phyloP scores from a whole-genome alignment of 1,140 invertebrate genomes.

The Mycetomoellerius zeteki region DNA sequence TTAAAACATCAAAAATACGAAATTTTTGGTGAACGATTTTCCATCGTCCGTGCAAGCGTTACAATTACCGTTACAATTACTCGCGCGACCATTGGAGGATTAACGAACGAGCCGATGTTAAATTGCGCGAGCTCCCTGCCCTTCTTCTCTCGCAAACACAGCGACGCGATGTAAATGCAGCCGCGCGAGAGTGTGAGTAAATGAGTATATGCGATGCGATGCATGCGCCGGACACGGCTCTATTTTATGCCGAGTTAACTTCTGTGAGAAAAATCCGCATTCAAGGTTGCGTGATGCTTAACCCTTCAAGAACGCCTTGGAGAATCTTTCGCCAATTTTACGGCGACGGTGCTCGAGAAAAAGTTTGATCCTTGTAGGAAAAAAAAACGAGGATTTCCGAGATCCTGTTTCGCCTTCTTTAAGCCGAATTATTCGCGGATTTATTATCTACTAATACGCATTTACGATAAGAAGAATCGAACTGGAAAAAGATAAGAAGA shows the following conservation, averaged over 20 bases:
- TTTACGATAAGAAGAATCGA: neutral
- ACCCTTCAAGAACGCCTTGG: slow-evolving; percentile 43
- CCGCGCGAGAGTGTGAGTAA: slow-evolving; percentile 46
- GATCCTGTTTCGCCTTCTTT: slow-evolving; percentile 13
- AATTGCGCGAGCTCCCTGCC: slow-evolving; percentile 61
- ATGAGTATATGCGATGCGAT: slow-evolving; percentile 59
- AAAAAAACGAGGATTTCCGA: slow-evolving; percentile 8
- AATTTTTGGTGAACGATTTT: slow-evolving; percentile 11
- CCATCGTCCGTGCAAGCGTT: slow-evolving; percentile 21
- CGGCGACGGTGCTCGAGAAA: slow-evolving; percentile 24
- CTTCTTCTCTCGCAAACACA: slow-evolving; percentile 67
- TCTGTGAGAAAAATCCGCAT: slow-evolving; percentile 61
- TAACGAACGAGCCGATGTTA: slow-evolving; percentile 75
- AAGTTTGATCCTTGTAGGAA: slow-evolving; percentile 33
- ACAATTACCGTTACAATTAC: slow-evolving; percentile 46
- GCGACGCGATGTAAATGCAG: slow-evolving; percentile 65
- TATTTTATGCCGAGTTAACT: slow-evolving; percentile 66
- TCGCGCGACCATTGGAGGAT: slow-evolving; percentile 50
- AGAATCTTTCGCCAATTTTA: slow-evolving; percentile 54
- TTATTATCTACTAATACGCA: neutral
- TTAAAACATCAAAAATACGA: neutral
- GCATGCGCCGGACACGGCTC: slow-evolving; percentile 58
- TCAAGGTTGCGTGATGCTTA: slow-evolving; percentile 56
- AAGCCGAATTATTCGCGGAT: slow-evolving; percentile 17
- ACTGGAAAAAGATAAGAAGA: neutral